Conservation (phyloP, 2,888 invertebrate genomes). For the Lasioglossum lativentre region DNA sequence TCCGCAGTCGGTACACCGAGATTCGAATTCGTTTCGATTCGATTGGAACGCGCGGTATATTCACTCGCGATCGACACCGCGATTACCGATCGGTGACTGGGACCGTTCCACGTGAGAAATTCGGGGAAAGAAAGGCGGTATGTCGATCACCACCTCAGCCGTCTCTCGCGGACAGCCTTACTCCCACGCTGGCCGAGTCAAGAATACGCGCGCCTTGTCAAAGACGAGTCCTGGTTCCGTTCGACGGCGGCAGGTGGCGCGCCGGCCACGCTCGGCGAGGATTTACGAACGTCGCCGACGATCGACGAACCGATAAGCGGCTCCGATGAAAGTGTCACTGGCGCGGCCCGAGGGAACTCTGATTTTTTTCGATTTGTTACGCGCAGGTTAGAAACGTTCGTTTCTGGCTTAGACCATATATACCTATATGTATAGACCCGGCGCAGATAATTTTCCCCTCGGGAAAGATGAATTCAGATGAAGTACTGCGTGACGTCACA, state of each 20-base stretch:
- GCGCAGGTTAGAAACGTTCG: too few relatives aligned
- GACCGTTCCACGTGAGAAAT: conserved; percentile 2
- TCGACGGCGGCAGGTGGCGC: conserved; percentile 52
- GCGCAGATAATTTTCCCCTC: too few relatives aligned
- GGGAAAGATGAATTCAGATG: too few relatives aligned
- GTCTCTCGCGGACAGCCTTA: conserved; percentile 77
- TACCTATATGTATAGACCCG: too few relatives aligned
- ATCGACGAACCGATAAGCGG: conserved; percentile 39
- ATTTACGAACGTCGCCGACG: conserved; percentile 56
- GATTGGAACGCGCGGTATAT: not conserved
- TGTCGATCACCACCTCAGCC: conserved; percentile 70
- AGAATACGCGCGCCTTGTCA: conserved; percentile 81
- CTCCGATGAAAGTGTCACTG: not conserved
- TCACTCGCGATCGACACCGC: conserved; percentile 39
- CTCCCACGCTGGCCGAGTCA: conserved; percentile 82
- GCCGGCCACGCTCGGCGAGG: conserved; percentile 41
- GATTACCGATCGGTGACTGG: not conserved
- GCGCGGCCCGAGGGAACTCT: not conserved
- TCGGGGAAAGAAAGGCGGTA: conserved; percentile 32
- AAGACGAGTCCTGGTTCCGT: conserved; percentile 63
- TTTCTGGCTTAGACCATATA: too few relatives aligned
- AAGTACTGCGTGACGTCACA: too few relatives aligned
- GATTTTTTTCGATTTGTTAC: not conserved
- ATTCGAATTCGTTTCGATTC: not conserved
- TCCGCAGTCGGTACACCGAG: not conserved